Conservation (phyloP, 2,113 vertebrate species). For the Xenopus laevis region DNA sequence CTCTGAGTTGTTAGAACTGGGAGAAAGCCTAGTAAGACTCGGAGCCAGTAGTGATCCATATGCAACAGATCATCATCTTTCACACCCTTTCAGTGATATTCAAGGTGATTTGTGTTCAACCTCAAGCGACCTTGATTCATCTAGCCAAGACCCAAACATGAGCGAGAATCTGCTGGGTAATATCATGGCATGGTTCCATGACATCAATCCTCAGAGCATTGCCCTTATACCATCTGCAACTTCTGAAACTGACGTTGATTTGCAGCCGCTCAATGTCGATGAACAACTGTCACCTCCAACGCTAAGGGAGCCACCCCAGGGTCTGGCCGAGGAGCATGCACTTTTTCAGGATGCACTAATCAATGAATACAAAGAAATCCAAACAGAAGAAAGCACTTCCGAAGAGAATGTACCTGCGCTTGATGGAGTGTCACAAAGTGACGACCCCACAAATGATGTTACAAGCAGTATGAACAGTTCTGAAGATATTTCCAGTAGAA, state of each 20-base stretch:
- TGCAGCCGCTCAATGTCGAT: slow-evolving; percentile 53
- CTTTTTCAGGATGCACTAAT: slow-evolving; percentile 65
- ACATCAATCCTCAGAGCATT: slow-evolving; percentile 95
- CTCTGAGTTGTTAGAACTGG: slow-evolving; percentile 89
- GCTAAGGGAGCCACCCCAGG: slow-evolving; percentile 46
- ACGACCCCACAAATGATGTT: slow-evolving; percentile 49
- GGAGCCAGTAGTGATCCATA: slow-evolving; percentile 74
- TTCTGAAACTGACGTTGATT: slow-evolving; percentile 64
- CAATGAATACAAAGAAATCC: slow-evolving; percentile 69
- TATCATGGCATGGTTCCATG: slow-evolving; percentile 98
- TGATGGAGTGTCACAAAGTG: slow-evolving; percentile 57
- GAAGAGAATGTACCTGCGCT: slow-evolving; percentile 58
- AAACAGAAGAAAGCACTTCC: slow-evolving; percentile 67
- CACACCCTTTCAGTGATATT: slow-evolving; percentile 64
- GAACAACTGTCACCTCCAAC: slow-evolving; percentile 52
- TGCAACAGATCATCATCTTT: slow-evolving; percentile 63
- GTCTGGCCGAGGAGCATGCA: slow-evolving; percentile 60
- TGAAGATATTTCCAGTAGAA: slow-evolving; percentile 69
- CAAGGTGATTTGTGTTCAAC: slow-evolving; percentile 65
- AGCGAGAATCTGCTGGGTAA: slow-evolving; percentile 91
- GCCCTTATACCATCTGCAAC: slow-evolving; percentile 82
- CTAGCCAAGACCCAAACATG: slow-evolving; percentile 68
- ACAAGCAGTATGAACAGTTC: slow-evolving; percentile 55
- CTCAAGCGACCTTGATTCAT: slow-evolving; percentile 68
- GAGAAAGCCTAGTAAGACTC: slow-evolving; percentile 80